A percentile compares a stretch with the other conserved stretches of the same genome.
phyloP scores from a whole-genome alignment of 1,140 invertebrate species.

The Pachyrhynchus sulphureomaculatus region DNA sequence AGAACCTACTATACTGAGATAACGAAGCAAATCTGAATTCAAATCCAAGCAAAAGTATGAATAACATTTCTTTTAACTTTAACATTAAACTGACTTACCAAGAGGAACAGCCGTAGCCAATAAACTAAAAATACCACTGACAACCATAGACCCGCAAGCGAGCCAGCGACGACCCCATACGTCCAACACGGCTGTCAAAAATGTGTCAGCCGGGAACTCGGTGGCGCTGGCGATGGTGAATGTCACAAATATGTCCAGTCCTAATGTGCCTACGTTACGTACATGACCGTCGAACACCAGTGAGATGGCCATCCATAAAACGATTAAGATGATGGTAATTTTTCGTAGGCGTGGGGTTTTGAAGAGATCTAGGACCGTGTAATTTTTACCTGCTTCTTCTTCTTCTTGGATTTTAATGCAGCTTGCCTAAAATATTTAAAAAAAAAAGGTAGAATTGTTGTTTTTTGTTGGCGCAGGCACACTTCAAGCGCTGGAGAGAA shows the following conservation, averaged over 20 bases:
- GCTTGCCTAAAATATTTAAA: conserved; percentile 57
- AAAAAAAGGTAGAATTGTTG: not conserved
- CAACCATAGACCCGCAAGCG: conserved; percentile 73
- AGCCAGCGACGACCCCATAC: conserved; percentile 82
- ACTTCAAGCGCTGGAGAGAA: too few relatives aligned
- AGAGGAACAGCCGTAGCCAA: conserved; percentile 69
- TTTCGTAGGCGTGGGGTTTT: conserved; percentile 69
- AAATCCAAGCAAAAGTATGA: too few relatives aligned
- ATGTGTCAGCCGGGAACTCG: conserved; percentile 79
- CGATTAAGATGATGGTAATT: conserved; percentile 71
- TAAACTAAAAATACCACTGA: conserved; percentile 79
- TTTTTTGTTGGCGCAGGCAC: not conserved
- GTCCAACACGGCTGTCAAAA: conserved; percentile 77
- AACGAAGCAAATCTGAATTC: too few relatives aligned
- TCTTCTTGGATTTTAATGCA: conserved; percentile 65
- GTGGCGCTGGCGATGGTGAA: conserved; percentile 82
- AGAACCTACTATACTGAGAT: too few relatives aligned
- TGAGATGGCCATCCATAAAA: conserved; percentile 85
- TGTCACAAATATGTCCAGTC: conserved; percentile 75
- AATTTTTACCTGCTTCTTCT: conserved; percentile 65
- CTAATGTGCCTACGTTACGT: conserved; percentile 77
- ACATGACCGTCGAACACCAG: conserved; percentile 86
- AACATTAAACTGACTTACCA: conserved; percentile 59
- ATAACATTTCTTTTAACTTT: too few relatives aligned
- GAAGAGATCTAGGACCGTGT: conserved; percentile 78